These are phyloP conservation scores for Tromatobia lineatoria DNA, from an alignment of 2,888 invertebrate genomes.

Conservation along the genomic window DNA sequence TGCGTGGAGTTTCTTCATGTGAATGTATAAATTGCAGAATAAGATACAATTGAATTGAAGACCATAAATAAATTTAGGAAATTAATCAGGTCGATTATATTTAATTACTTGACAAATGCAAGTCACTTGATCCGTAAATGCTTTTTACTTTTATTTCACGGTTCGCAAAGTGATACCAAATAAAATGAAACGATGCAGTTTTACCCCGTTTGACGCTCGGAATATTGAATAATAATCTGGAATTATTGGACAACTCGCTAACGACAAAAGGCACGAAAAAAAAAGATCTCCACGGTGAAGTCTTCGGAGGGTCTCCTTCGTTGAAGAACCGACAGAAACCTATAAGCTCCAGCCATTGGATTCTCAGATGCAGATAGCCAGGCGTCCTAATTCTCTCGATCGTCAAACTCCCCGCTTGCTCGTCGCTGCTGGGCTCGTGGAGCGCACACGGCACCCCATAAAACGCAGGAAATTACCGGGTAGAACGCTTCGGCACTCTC, in stretches of 20 bases:
- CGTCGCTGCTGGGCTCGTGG: slow-evolving; percentile 69
- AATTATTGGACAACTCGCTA: slow-evolving; percentile 2
- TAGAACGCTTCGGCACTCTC: slow-evolving; percentile 74
- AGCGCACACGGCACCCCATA: slow-evolving; percentile 75
- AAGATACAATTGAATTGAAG: too few relatives aligned
- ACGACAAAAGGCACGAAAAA: slow-evolving; percentile 13
- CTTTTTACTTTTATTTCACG: too few relatives aligned
- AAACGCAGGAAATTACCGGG: slow-evolving; percentile 84
- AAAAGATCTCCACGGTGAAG: slow-evolving; percentile 6
- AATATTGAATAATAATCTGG: not conserved
- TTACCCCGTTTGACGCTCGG: too few relatives aligned
- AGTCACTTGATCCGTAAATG: too few relatives aligned
- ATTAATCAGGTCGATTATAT: too few relatives aligned
- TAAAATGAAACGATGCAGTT: too few relatives aligned
- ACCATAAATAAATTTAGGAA: too few relatives aligned
- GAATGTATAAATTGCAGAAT: too few relatives aligned
- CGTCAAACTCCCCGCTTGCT: slow-evolving; percentile 74
- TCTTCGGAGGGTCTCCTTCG: not conserved
- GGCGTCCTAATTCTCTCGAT: slow-evolving; percentile 82
- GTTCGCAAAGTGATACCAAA: too few relatives aligned
- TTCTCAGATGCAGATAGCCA: slow-evolving; percentile 73
- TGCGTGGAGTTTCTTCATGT: too few relatives aligned
- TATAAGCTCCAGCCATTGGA: slow-evolving; percentile 57
- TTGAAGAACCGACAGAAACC: slow-evolving; percentile 23
- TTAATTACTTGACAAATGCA: too few relatives aligned